Evolutionary conservation across 2,113 vertebrate genomes (phyloP).

Genomic region (Elephas maximus): DNA sequence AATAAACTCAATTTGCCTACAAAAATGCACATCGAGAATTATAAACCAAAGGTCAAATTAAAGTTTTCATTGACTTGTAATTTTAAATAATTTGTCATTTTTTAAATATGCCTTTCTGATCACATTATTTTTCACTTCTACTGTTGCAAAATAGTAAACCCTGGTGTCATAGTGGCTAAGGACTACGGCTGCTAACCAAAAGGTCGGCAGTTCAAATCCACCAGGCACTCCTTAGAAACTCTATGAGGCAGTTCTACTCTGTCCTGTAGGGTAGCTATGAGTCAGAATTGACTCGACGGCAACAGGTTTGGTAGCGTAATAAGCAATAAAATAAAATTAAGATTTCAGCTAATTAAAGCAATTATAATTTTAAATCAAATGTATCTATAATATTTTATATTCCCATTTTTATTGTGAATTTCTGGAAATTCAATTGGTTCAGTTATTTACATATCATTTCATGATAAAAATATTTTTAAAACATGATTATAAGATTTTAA

Average conservation of each 20-base stretch:
- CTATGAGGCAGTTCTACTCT: too few species aligned
- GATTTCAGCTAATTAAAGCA: neutral
- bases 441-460: neutral
- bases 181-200: too few species aligned
- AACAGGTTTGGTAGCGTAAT: too few species aligned
- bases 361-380: slow-evolving; percentile 28
- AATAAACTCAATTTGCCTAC: neutral
- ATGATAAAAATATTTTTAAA: slow-evolving; percentile 21
- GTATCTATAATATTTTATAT: neutral
- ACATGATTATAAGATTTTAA: neutral
- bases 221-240: too few species aligned
- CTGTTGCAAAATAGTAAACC: neutral
- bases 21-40: neutral
- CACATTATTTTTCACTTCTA: neutral
- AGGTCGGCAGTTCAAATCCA: too few species aligned
- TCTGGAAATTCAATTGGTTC: neutral
- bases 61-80: neutral
- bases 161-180: too few species aligned
- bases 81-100: neutral
- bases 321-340: slow-evolving; percentile 53
- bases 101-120: neutral
- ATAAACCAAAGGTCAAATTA: neutral
- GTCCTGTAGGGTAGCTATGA: too few species aligned
- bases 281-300: too few species aligned
- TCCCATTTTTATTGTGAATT: neutral